phyloP scores from a whole-genome alignment of 1,140 invertebrate genomes.

The Zaprionus ornatus region DNA sequence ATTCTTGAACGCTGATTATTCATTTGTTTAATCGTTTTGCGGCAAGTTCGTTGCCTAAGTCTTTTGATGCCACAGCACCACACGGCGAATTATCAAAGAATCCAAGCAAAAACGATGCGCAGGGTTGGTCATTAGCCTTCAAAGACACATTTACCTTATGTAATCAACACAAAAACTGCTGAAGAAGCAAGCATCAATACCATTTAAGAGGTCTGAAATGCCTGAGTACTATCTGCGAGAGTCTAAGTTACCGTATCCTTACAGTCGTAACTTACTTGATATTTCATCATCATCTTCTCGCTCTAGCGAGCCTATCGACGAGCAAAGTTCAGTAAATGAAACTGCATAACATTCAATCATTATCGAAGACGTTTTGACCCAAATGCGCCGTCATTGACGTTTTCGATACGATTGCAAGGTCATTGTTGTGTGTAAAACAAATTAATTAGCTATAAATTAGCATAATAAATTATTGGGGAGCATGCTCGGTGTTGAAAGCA shows the following conservation, averaged over 20 bases:
- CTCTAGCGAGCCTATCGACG: not conserved
- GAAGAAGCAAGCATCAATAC: not conserved
- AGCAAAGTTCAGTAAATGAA: conserved; percentile 18
- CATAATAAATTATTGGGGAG: conserved; percentile 51
- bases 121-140: not conserved
- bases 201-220: not conserved
- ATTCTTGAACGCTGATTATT: conserved; percentile 38
- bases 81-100: conserved; percentile 35
- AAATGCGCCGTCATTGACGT: conserved; percentile 43
- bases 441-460: conserved; percentile 69
- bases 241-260: not conserved
- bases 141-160: not conserved
- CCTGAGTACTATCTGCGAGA: not conserved
- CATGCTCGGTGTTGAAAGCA: conserved; percentile 8
- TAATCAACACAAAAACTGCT: not conserved
- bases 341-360: conserved; percentile 26
- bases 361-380: conserved; percentile 31
- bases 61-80: conserved; percentile 33
- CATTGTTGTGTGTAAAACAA: conserved; percentile 35
- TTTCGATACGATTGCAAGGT: conserved; percentile 38
- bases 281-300: not conserved
- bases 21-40: conserved; percentile 24
- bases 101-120: conserved; percentile 10
- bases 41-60: conserved; percentile 51
- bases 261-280: not conserved